Evolutionary conservation across 1,140 invertebrate genomes (phyloP), one percentile per base, ranked within the genome.

Genomic region (Cotesia vestalis): DNA sequence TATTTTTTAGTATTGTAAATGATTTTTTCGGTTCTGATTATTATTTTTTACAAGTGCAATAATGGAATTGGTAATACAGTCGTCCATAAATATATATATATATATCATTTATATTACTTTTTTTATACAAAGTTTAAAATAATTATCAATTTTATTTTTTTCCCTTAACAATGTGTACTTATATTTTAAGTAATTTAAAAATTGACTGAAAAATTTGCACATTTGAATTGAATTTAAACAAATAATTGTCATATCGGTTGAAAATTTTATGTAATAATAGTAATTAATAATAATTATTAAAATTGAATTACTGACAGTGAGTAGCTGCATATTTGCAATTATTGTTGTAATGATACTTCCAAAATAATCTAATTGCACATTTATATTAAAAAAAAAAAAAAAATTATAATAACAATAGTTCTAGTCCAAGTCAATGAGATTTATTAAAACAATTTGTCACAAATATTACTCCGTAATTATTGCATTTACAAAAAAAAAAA

Each of bases 381-480:
- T 64, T 63, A 14, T 6, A 51, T 52, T 11, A 9, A 9, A 9
- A 9, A 5, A 46, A 46, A 11, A 64, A 38, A 2, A 27, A 27
- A 27, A 27, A 2, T n/a, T n/a, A n/a, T n/a, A n/a, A n/a, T 27
- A 27, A 27, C 27, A 27, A 20, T 51, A 20, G 40, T 64, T 64
- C 62, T 64, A 64, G 62, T 64, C 62, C 40, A 64, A 38, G 62
- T 36, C 62, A 46, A 36, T 17, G 60, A 36, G n/a, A 14, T 62
- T 4, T 12, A 62, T 38, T 62, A n/a, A 62, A 62, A 20, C 17
- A 59, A 59, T 59, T 17, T 55, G 53, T 14, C 12, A 14, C 53
- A 55, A 14, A 14, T 5, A 5, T 14, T 27, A 59, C 57, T 55
- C 53, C 9, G 53, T 14, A 9, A 59, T 59, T 59, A 20, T 59